phyloP scores from a whole-genome alignment of 2,797 vertebrate species.

The Centroberyx gerrardi region DNA sequence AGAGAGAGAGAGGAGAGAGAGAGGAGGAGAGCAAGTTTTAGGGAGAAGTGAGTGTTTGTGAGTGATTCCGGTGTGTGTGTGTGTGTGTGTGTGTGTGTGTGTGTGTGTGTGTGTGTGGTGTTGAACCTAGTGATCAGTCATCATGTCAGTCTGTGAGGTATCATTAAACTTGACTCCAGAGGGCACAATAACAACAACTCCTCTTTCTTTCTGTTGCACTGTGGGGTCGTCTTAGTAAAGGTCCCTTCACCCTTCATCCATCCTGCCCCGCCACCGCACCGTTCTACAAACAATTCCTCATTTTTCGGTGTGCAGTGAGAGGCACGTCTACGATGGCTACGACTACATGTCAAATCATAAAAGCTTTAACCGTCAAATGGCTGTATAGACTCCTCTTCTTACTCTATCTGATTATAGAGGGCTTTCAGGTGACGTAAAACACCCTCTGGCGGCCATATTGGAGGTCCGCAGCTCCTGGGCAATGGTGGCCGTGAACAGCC shows the following conservation, averaged over 20 bases:
- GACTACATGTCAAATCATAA: background rate
- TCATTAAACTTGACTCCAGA: constrained; percentile 40
- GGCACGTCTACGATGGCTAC: no score
- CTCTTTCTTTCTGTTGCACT: constrained; percentile 9
- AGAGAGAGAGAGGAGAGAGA: no score
- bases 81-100: background rate
- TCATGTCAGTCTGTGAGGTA: constrained; percentile 28
- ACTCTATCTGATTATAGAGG: no score
- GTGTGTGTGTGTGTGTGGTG: constrained; percentile 4
- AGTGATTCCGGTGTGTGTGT: background rate
- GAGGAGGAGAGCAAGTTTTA: no score
- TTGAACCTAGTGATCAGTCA: constrained; percentile 31
- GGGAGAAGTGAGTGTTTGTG: background rate
- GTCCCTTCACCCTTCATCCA: background rate
- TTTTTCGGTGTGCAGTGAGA: background rate
- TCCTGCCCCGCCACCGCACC: background rate
- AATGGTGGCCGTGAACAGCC: no score
- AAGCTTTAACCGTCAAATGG: no score
- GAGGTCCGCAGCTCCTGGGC: no score
- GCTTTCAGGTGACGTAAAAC: no score
- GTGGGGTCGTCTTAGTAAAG: background rate
- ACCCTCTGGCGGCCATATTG: no score
- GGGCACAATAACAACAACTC: constrained; percentile 25
- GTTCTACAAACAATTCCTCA: background rate
- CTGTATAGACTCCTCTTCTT: no score